Evolutionary conservation across 2,888 invertebrate species (phyloP), one percentile per base, ranked within the genome.

Genomic region (Drosophila pullipes): DNA sequence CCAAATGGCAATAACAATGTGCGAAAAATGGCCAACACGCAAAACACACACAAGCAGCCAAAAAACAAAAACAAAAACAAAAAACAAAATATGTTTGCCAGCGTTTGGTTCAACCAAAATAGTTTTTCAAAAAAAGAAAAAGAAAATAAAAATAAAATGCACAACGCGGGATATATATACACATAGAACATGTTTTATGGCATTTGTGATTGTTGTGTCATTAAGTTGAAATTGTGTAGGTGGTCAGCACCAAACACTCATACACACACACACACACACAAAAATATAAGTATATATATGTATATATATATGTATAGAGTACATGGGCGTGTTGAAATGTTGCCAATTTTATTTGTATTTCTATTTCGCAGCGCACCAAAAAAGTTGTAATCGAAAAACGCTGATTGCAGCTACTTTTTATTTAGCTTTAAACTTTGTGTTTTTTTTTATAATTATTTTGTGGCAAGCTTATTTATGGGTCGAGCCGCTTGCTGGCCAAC

Each of bases 141-240:
- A 52, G 7, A 22, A 47, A 47, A 47, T 41, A 41, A 10, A 75
- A 28, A 74, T 47, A 65, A 31, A 60, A 53, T 55, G 35, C 30
- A 47, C 31, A 33, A 30, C 52, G 52, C 11, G 65, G 41, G 55
- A 28, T 28, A 28, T n/a, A 55, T 18, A 18, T 25, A 57, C 33
- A 55, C 35, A 72, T 72, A 82, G 79, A 77, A 91, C 90, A 86
- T 86, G 86, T 91, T 87, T 87, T 87, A 87, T 91, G 86, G 91
- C 83, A 91, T 85, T 82, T 80, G 81, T 91, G 86, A 87, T 87
- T 87, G 86, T 87, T 91, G 91, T 87, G 86, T 87, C 91, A 87
- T 87, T 87, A 91, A 86, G 86, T 91, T 88, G 90, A 89, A 85
- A 91, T 85, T 91, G 85, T 85, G 88, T 85, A 84, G 85, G 85